phyloP scores from a whole-genome alignment of 1,140 invertebrate species.

The Thalassaphorura encarpata region DNA sequence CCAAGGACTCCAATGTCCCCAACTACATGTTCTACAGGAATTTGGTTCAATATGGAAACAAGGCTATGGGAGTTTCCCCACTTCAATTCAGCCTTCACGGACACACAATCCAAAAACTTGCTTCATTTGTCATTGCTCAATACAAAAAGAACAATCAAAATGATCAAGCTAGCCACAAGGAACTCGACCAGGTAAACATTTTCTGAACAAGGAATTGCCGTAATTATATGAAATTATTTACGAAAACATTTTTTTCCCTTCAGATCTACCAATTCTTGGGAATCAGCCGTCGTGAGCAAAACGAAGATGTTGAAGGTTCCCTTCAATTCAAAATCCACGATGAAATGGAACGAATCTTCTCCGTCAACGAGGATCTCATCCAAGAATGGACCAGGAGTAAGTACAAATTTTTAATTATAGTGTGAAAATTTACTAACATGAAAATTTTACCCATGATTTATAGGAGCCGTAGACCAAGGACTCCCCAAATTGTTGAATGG shows the following conservation, averaged over 20 bases:
- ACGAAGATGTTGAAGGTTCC: constrained; percentile 13
- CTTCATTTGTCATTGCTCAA: background rate
- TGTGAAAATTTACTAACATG: no score
- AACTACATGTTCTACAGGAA: constrained; percentile 26
- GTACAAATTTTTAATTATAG: constrained; percentile 2
- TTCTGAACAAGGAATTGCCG: no score
- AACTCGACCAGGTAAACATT: background rate
- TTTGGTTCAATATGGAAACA: constrained; percentile 19
- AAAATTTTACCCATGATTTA: background rate
- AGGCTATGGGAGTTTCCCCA: constrained; percentile 20
- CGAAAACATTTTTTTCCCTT: no score
- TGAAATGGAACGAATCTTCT: constrained; percentile 27
- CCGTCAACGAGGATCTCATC: constrained; percentile 6
- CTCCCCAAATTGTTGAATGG: constrained; percentile 2
- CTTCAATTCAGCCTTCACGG: constrained; percentile 17
- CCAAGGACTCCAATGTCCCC: constrained; percentile 21
- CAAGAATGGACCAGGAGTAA: constrained; percentile 8
- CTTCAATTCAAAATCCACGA: constrained; percentile 23
- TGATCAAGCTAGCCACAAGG: background rate
- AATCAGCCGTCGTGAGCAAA: constrained; percentile 14
- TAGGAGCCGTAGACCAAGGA: no score
- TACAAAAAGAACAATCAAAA: background rate
- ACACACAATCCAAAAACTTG: constrained; percentile 13
- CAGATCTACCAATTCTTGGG: background rate
- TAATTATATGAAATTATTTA: no score